Conservation (phyloP, 2,113 vertebrate genomes). For the Tragelaphus strepsiceros region DNA sequence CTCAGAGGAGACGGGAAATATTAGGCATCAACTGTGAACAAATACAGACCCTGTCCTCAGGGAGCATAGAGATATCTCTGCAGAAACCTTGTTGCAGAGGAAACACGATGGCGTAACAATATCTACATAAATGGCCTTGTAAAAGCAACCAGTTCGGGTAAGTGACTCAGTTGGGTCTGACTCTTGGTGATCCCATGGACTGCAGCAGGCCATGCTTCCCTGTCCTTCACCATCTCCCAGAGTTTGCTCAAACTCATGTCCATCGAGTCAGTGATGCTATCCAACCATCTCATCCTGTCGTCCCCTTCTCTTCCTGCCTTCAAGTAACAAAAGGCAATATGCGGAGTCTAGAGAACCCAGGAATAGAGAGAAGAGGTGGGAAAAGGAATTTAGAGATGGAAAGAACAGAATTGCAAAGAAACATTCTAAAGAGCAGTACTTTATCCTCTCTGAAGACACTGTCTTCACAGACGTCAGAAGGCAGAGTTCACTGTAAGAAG, state of each 20-base stretch:
- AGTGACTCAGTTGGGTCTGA: not conserved
- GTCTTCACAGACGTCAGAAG: fast-evolving
- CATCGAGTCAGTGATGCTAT: not conserved
- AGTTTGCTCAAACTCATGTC: not conserved
- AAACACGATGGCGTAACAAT: too few relatives aligned
- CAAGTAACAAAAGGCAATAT: not conserved
- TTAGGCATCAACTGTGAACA: too few relatives aligned
- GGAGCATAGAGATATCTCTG: not conserved
- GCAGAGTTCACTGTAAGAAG: not conserved
- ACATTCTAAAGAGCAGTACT: fast-evolving
- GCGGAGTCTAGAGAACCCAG: not conserved
- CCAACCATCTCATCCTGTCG: not conserved
- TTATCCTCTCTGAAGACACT: too few relatives aligned
- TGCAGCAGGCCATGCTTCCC: fast-evolving
- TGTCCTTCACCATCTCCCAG: not conserved
- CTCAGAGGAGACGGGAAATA: not conserved
- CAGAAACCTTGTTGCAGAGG: not conserved
- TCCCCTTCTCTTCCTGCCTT: not conserved
- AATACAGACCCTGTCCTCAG: not conserved
- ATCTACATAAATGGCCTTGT: fast-evolving
- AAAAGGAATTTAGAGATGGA: not conserved
- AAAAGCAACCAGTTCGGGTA: not conserved
- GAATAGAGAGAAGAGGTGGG: not conserved
- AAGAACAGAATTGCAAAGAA: not conserved
- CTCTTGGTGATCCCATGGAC: not conserved